These are phyloP conservation scores for Oophaga pumilio DNA, from an alignment of 2,113 vertebrate species.

Conservation along the genomic window DNA sequence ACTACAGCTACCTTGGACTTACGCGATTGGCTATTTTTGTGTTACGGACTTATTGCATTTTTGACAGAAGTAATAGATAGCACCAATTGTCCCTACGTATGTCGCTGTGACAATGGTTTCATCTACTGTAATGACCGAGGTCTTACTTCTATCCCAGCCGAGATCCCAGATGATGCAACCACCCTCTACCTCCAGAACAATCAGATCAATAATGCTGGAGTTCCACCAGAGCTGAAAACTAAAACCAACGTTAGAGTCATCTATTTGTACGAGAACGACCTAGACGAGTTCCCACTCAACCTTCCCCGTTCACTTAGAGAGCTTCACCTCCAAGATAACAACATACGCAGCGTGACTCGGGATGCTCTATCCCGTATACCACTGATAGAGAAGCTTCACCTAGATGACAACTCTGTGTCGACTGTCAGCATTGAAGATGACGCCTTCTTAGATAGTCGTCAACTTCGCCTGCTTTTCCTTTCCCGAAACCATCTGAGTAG, in stretches of 20 bases:
- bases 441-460: conserved; percentile 85
- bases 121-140: conserved; percentile 96
- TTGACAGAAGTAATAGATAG: conserved; percentile 76
- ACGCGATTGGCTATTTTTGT: conserved; percentile 77
- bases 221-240: conserved; percentile 77
- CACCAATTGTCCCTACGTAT: conserved; percentile 81
- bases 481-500: conserved; percentile 93
- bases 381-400: conserved; percentile 86
- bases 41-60: conserved; percentile 79
- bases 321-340: conserved; percentile 95
- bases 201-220: conserved; percentile 89
- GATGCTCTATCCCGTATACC: conserved; percentile 85
- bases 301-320: conserved; percentile 86
- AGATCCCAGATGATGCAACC: conserved; percentile 81
- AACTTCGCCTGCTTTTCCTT: conserved; percentile 84
- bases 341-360: conserved; percentile 83
- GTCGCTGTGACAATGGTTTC: conserved; percentile 89
- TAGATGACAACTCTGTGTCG: conserved; percentile 94
- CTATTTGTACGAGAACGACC: conserved; percentile 91
- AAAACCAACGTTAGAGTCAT: conserved; percentile 81
- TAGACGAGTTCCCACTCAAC: conserved; percentile 86
- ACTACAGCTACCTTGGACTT: conserved; percentile 73
- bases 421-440: conserved; percentile 94
- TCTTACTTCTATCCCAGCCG: conserved; percentile 83
- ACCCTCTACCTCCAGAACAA: conserved; percentile 97